These are phyloP conservation scores for Meteorus sp. DNA, from an alignment of 1,140 invertebrate genomes.

Conservation along the genomic window DNA sequence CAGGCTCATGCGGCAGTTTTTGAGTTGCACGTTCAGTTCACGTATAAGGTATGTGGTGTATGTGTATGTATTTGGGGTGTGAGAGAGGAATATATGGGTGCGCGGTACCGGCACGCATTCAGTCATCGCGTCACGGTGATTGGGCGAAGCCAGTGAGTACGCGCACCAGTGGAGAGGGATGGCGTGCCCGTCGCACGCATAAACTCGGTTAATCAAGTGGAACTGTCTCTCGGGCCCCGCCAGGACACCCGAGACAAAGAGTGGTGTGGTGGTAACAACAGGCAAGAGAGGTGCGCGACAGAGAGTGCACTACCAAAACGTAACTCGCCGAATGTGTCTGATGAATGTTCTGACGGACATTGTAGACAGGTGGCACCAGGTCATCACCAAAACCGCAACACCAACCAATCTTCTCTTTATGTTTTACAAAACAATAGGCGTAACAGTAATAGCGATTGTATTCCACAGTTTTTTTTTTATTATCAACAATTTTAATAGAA, in stretches of 20 bases:
- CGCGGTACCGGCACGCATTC: neutral
- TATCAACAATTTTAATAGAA: too few species aligned
- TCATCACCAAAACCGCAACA: neutral
- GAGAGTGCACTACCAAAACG: too few species aligned
- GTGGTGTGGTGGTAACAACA: too few species aligned
- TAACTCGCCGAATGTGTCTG: slow-evolving; percentile 8
- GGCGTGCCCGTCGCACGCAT: slow-evolving; percentile 45
- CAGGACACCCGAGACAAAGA: slow-evolving; percentile 28
- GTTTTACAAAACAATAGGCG: neutral
- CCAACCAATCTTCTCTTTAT: neutral
- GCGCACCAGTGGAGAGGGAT: slow-evolving; percentile 30
- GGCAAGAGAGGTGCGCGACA: too few species aligned
- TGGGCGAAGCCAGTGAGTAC: neutral
- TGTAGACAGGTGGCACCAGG: slow-evolving; percentile 16
- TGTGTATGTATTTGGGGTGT: too few species aligned
- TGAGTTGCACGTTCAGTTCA: too few species aligned
- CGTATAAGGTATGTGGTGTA: too few species aligned
- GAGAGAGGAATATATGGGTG: too few species aligned
- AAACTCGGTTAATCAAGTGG: slow-evolving; percentile 56
- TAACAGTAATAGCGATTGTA: too few species aligned
- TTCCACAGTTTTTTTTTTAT: too few species aligned
- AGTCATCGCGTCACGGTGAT: slow-evolving; percentile 4
- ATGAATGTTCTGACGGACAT: slow-evolving; percentile 10
- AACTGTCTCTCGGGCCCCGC: slow-evolving; percentile 44
- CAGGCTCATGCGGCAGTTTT: too few species aligned